Conservation (phyloP, 2,797 vertebrate genomes). For the Phataginus tricuspis region DNA sequence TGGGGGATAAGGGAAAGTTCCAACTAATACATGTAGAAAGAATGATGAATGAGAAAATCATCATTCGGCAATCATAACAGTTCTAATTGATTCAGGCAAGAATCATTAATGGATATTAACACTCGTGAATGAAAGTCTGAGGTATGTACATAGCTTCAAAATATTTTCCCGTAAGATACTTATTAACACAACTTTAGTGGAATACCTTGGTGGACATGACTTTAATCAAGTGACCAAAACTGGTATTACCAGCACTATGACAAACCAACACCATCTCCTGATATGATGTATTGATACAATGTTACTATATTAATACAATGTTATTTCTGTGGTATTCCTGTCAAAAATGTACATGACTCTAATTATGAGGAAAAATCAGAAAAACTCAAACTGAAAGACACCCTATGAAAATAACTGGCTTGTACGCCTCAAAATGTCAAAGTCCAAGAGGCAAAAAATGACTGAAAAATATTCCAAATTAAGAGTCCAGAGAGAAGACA, state of each 20-base stretch:
- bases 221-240: not conserved
- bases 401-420: not conserved
- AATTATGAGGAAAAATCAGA: not conserved
- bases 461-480: not conserved
- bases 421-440: not conserved
- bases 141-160: not conserved
- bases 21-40: not conserved
- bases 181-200: not conserved
- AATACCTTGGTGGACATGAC: not conserved
- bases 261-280: not conserved
- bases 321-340: not conserved
- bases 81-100: not conserved
- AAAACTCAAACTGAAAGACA: not conserved
- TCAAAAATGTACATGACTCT: not conserved
- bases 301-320: not conserved
- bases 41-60: not conserved
- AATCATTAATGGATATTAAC: not conserved
- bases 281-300: not conserved
- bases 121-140: not conserved
- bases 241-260: not conserved
- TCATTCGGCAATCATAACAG: not conserved
- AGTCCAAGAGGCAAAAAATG: not conserved
- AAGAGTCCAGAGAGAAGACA: not conserved
- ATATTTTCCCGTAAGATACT: not conserved
- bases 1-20: not conserved